These are phyloP conservation scores for Halocaridina rubra DNA, from an alignment of 2,888 invertebrate genomes.

Conservation along the genomic window DNA sequence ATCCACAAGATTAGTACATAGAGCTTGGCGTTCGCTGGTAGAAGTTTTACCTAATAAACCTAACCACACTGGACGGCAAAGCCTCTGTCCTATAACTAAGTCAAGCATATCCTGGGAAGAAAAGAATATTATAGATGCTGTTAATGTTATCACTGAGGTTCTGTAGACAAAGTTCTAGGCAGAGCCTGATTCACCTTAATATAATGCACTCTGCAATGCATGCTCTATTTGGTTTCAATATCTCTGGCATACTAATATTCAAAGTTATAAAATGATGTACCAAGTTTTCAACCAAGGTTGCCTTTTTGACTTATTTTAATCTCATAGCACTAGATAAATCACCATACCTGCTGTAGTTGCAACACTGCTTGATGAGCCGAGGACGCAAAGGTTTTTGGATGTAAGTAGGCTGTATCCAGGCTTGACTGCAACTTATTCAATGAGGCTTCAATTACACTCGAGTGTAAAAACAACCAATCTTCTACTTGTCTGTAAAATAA, in stretches of 20 bases:
- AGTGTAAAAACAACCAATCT: slow-evolving; percentile 69
- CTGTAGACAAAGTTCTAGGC: no score
- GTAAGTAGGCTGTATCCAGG: slow-evolving; percentile 76
- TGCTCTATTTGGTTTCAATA: no score
- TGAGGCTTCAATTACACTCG: slow-evolving; percentile 74
- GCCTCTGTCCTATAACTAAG: slow-evolving; percentile 77
- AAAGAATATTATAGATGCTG: no score
- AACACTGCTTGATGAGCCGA: slow-evolving; percentile 40
- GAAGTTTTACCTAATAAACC: slow-evolving; percentile 71
- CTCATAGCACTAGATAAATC: no score
- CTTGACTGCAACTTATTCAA: slow-evolving; percentile 78
- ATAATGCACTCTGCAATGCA: no score
- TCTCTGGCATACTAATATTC: no score
- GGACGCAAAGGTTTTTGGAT: slow-evolving; percentile 50
- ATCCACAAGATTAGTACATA: slow-evolving; percentile 68
- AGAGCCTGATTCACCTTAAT: no score
- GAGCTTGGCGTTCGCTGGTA: slow-evolving; percentile 68
- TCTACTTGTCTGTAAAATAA: slow-evolving; percentile 84
- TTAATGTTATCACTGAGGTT: no score
- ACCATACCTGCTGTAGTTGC: slow-evolving; percentile 56
- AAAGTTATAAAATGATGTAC: no score
- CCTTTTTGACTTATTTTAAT: no score
- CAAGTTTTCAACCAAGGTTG: no score
- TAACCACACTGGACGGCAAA: slow-evolving; percentile 77
- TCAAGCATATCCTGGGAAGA: slow-evolving; percentile 74